Base-by-base conservation (phyloP, 2,888 invertebrate species). In the Drosophila neutralis region DNA sequence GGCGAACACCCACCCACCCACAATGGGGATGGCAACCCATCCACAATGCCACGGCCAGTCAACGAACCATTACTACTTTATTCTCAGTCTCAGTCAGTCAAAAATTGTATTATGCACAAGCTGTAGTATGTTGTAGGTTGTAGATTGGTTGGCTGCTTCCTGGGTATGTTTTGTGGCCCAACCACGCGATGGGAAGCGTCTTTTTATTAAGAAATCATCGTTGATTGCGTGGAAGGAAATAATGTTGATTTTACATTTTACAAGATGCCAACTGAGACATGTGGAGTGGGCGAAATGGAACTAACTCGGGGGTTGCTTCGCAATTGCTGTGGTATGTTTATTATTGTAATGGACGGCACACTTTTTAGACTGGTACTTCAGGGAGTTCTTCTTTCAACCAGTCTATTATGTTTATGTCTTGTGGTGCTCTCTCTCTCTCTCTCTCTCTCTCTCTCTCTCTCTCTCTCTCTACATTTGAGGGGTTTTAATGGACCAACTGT, bases 181-280 rank as follows among this genome's bases (percentile, higher is more conserved):
- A 61, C 60, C 67, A 56, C 62, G 35, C 31, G 48, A 13, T 10
- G 48, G 63, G 33, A 68, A 72, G 57, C 73, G 73, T 78, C 80
- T 82, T 87, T 87, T 88, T 86, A 88, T 84, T 86, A 88, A 86
- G 88, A 87, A 87, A 88, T 86, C 87, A 88, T 88, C 86, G 86
- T 86, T 87, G 87, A 88, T 88, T 87, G 87, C 82, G 84, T 88
- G 88, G 88, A 88, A 88, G 86, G 83, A 87, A 87, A 79, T 86
- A 82, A 83, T 88, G 87, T 88, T 87, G 86, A 83, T 86, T 88
- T 86, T 80, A 86, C 80, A 82, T 82, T 88, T 83, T 76, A 61
- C 71, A 78, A 77, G 71, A 70, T 53, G 71, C 56, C 76, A 68
- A 63, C 69, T 42, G 54, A 48, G 67, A 78, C 73, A 66, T 60